These are phyloP conservation scores for Pseudorhombus dupliciocellatus DNA, from an alignment of 2,113 vertebrate genomes.

Conservation along the genomic window DNA sequence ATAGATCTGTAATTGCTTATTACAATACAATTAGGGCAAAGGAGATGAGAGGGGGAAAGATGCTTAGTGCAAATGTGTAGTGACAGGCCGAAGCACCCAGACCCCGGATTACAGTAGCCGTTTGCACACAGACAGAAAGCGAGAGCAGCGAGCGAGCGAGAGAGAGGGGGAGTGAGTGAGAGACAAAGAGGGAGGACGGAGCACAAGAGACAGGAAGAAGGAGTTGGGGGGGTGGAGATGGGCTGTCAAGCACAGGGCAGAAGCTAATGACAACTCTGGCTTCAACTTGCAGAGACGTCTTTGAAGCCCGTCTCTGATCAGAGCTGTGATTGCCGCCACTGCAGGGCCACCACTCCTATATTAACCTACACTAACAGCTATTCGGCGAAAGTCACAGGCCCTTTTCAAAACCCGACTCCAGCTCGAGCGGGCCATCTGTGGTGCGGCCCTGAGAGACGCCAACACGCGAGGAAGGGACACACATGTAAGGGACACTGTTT, in stretches of 20 bases:
- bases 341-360: slow-evolving; percentile 73
- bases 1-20: slow-evolving; percentile 83
- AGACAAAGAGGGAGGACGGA: background rate
- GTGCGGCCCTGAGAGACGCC: slow-evolving; percentile 48
- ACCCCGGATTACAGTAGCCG: slow-evolving; percentile 72
- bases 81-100: slow-evolving; percentile 75
- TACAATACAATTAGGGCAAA: slow-evolving; percentile 83
- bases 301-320: slow-evolving; percentile 74
- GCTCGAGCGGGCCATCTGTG: slow-evolving; percentile 57
- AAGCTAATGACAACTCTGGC: slow-evolving; percentile 78
- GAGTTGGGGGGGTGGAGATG: slow-evolving; percentile 50
- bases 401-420: slow-evolving; percentile 53
- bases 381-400: slow-evolving; percentile 71
- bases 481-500: slow-evolving; percentile 59
- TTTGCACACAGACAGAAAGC: slow-evolving; percentile 67
- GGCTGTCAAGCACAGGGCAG: slow-evolving; percentile 72
- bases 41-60: slow-evolving; percentile 78
- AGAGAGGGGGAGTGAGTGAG: slow-evolving; percentile 37
- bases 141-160: slow-evolving; percentile 51
- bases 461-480: slow-evolving; percentile 40
- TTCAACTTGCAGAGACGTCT: slow-evolving; percentile 72
- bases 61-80: slow-evolving; percentile 80
- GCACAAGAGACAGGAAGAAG: slow-evolving; percentile 39
- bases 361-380: slow-evolving; percentile 76
- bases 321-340: slow-evolving; percentile 74